Evolutionary conservation across 2,113 vertebrate genomes (phyloP).

Genomic region (Pituophis catenifer): DNA sequence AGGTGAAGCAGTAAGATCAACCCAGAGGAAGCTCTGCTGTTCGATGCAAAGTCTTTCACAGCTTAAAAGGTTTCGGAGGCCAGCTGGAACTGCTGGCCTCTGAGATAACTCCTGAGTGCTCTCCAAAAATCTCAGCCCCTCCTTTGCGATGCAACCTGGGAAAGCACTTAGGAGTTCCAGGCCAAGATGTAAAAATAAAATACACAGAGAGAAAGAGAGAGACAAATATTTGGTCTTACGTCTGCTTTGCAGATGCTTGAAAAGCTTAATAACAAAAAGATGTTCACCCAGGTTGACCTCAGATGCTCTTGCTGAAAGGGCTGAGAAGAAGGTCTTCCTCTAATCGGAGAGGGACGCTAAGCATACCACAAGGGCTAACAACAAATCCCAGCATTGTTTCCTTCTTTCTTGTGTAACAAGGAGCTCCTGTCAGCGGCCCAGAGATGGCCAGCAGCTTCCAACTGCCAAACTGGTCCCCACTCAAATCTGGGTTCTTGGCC

Average conservation of each 20-base stretch:
- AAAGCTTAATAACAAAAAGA: slow-evolving; percentile 65
- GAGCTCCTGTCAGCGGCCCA: not conserved
- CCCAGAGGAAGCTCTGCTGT: slow-evolving; percentile 5
- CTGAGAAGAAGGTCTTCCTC: not conserved
- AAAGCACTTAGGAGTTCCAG: slow-evolving; percentile 50
- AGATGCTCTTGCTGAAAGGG: slow-evolving; percentile 49
- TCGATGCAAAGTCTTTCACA: not conserved
- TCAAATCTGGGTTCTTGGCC: no score
- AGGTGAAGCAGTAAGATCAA: not conserved
- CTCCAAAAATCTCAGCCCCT: slow-evolving; percentile 57
- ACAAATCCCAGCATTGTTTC: not conserved
- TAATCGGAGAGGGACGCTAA: slow-evolving; percentile 8
- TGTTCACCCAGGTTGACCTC: slow-evolving; percentile 59
- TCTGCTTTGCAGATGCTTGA: slow-evolving; percentile 72
- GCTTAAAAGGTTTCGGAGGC: slow-evolving; percentile 53
- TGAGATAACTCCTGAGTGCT: slow-evolving; percentile 32
- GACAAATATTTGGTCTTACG: slow-evolving; percentile 60
- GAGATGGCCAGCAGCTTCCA: not conserved
- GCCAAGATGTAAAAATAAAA: slow-evolving; percentile 71
- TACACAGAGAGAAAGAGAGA: slow-evolving; percentile 16
- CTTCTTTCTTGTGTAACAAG: not conserved
- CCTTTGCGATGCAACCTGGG: slow-evolving; percentile 61
- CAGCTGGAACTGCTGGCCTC: slow-evolving; percentile 46
- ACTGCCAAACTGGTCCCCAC: not conserved
- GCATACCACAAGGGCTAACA: not conserved